phyloP scores from a whole-genome alignment of 64 coral and sea anemone genomes.

The Orbicella faveolata region DNA sequence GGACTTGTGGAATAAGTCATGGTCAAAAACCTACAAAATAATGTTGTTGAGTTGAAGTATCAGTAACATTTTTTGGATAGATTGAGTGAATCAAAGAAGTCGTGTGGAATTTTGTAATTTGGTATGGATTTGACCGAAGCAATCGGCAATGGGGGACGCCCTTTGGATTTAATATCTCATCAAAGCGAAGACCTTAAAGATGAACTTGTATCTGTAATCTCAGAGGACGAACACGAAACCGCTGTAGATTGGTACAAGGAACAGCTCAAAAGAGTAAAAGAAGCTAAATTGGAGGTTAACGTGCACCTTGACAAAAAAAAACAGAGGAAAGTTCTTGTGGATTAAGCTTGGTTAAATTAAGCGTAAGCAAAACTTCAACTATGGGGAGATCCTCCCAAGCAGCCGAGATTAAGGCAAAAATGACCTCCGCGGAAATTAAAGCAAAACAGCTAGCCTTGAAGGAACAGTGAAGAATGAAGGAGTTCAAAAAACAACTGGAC shows the following conservation, averaged over 20 bases:
- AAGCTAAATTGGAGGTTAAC: neutral
- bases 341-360: neutral
- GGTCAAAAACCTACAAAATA: no score
- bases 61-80: neutral
- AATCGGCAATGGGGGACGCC: neutral
- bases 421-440: constrained; percentile 8
- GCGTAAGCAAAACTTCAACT: neutral
- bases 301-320: neutral
- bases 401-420: neutral
- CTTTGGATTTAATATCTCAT: neutral
- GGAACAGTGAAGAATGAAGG: neutral
- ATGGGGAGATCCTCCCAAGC: neutral
- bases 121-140: constrained; percentile 12
- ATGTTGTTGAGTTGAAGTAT: neutral
- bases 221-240: constrained; percentile 17
- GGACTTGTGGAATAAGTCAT: no score
- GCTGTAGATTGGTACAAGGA: neutral
- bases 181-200: constrained; percentile 1
- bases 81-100: neutral
- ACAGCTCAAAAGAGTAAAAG: neutral
- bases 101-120: neutral
- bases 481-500: constrained; percentile 1
- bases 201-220: neutral
- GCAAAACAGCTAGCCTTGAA: constrained; percentile 16
- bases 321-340: neutral